These are phyloP conservation scores for Ciconia boyciana DNA, from an alignment of 2,113 vertebrate species.

Conservation along the genomic window DNA sequence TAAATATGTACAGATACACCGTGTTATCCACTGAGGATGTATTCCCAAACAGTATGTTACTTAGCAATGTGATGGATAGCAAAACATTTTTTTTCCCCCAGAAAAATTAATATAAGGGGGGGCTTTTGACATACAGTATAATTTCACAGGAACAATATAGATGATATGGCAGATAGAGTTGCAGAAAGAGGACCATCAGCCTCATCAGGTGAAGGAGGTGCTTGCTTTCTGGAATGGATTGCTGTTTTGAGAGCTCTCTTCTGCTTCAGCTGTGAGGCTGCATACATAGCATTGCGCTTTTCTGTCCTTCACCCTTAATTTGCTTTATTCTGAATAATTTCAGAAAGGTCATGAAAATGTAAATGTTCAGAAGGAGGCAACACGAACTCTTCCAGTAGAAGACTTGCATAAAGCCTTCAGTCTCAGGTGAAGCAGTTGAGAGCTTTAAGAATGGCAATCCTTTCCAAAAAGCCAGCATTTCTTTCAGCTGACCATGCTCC, in stretches of 20 bases:
- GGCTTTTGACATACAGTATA: not conserved
- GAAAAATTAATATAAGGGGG: not conserved
- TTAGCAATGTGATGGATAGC: not conserved
- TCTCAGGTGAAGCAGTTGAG: not conserved
- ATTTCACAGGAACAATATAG: not conserved
- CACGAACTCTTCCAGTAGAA: not conserved
- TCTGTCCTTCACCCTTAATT: not conserved
- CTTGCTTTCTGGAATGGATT: not conserved
- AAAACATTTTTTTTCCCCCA: not conserved
- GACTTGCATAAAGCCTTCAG: not conserved
- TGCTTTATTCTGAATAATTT: not conserved
- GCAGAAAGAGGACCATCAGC: not conserved
- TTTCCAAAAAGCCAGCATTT: not conserved
- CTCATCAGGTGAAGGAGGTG: not conserved
- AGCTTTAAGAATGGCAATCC: not conserved
- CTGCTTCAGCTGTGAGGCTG: not conserved
- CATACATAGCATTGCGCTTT: not conserved
- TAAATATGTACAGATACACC: not conserved
- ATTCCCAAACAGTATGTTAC: not conserved
- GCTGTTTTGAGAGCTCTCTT: not conserved
- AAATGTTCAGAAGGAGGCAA: not conserved
- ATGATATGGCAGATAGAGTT: not conserved
- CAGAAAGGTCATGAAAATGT: not conserved
- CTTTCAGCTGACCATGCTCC: not conserved
- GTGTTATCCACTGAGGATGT: not conserved